Base-by-base conservation (phyloP, 2,797 vertebrate genomes). In the Amblyraja radiata region DNA sequence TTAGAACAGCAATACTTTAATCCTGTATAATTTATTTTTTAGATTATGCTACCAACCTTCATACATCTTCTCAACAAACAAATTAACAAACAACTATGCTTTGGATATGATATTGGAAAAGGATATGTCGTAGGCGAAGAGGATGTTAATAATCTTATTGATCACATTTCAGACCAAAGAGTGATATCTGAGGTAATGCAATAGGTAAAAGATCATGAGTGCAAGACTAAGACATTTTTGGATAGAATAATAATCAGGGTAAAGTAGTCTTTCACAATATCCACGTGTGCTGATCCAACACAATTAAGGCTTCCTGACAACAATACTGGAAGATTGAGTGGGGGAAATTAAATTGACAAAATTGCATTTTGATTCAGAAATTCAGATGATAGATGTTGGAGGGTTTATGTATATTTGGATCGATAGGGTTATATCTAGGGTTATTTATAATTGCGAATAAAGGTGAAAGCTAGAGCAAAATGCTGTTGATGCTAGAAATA, bases 51-150 rank as follows among this genome's bases (percentile, higher is more conserved):
- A 39, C 93, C 93, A 78, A 93, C 68, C 25, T 86, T 93, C 61
- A 94, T 94, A 65, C 39, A 71, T 54, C 28, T 93, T 68, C 68
- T 93, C 80, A 93, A 94, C 84, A 93, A n/a, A 18, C 92, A 93
- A 76, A 94, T 94, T 63, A 93, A 93, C 39, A 94, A 93, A 93
- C 93, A 94, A 32, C 93, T 94, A 36, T 93, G 93, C 77, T 94
- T 94, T 90, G 93, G 93, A 16, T 94, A 94, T 61, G 93, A 93
- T 32, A 93, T 93, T 83, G 93, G 94, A 46, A 94, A 94, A 93
- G 94, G 94, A 90, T 93, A 93, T 54, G 93, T 94, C 11, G 80
- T 93, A 9, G 93, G 93, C 88, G 93, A 93, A 73, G 93, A 94
- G 74, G 93, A 93, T 78, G 93, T 94, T 32, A 93, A 93, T 86